Evolutionary conservation across 2,797 vertebrate genomes (phyloP).

Genomic region (Streptopelia turtur): DNA sequence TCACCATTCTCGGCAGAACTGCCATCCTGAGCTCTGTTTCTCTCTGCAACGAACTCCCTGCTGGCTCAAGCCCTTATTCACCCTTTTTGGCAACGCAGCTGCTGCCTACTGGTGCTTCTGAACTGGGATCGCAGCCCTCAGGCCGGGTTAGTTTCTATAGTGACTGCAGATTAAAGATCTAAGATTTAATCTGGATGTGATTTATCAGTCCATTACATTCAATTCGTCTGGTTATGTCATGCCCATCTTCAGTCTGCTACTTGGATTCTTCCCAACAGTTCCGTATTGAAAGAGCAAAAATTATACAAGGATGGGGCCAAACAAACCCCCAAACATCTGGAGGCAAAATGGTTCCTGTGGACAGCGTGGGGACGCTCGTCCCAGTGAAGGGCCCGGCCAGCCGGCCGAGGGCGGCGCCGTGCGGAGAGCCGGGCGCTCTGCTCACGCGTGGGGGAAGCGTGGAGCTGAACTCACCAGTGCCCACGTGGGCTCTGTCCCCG

Average conservation of each 20-base stretch:
- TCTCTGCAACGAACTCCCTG: neutral
- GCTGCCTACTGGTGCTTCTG: neutral
- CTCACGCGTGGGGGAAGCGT: neutral
- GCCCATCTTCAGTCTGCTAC: neutral
- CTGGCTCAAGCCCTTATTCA: neutral
- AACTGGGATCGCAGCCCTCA: neutral
- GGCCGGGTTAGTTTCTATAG: constrained; percentile 38
- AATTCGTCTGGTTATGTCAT: neutral
- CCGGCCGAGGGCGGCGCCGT: neutral
- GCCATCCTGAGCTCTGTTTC: neutral
- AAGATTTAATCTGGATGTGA: neutral
- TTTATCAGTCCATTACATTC: neutral
- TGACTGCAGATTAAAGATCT: neutral
- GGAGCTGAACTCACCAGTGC: neutral
- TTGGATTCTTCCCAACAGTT: neutral
- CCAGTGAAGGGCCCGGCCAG: neutral
- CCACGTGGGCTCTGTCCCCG: neutral
- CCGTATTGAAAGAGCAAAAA: neutral
- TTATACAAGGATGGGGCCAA: neutral
- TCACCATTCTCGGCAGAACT: neutral
- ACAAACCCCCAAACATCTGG: neutral
- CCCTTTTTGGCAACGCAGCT: neutral
- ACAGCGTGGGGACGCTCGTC: neutral
- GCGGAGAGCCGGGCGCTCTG: neutral
- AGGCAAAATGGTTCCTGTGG: neutral